Base-by-base conservation (phyloP, 2,888 invertebrate species). In the Dendrolimus houi region DNA sequence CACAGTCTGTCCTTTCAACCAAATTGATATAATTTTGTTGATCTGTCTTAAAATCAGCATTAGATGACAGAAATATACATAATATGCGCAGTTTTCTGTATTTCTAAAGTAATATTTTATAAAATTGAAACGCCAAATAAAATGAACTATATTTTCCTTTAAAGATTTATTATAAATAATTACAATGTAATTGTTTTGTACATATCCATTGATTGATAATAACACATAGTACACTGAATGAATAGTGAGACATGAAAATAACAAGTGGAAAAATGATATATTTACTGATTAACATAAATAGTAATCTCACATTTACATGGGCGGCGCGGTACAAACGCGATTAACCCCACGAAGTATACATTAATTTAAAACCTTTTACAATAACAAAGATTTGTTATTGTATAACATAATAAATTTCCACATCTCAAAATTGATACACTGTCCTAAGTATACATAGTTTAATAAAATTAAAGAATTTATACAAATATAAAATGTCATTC, bases 141-240 rank as follows among this genome's bases (percentile, higher is more conserved):
- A 71, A 65, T 60, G 67, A 70, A 64, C 62, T 59, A 58, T 62
- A 41, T 62, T 78, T 72, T 75, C 79, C 77, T 86, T 87, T 85
- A 85, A 81, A 85, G 77, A 85, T 87, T 87, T 87, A 87, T 81
- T 86, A 84, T 83, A 86, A 86, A 85, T 87, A 85, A 87, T 85
- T 83, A 86, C 79, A 84, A 81, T 83, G 81, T 70, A 68, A 74
- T 85, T 74, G 74, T 74, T 88, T 87, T 87, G 87, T 88, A 88
- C 87, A 87, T 85, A 86, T 80, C 80, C 79, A 85, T 85, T 80
- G 79, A 81, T 80, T 81, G 85, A 84, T 80, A 85, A 82, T 83
- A 75, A 81, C 47, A 47, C 47, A 47, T 47, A 47, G 47, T 12
- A 47, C 47, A 47, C 47, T 47, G 47, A 47, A 47, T 47, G 8